Evolutionary conservation across 2,797 vertebrate genomes (phyloP), one percentile per base, ranked within the genome.

Genomic region (Graptemys geographica): DNA sequence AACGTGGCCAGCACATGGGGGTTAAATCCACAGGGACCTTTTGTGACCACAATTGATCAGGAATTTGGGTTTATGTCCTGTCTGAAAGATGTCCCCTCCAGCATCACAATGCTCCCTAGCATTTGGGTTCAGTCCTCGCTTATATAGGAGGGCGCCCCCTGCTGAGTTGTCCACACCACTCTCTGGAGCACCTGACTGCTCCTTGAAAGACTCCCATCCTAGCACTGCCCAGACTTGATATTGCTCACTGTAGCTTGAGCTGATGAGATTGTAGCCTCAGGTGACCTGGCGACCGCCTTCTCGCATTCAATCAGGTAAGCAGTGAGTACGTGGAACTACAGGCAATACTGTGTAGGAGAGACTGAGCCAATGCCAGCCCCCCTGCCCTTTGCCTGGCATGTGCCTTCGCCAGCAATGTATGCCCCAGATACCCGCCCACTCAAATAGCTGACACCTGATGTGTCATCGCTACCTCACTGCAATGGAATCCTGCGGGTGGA

Each of bases 91-190:
- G 62, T 49, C 5, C 18, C 41, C 31, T 47, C 79, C 49, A 84
- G 53, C 8, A 86, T 44, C 55, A 57, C n/a, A n/a, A 25, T 86
- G 47, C 53, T 31, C 41, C 55, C 37, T 79, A 59, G 33, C 81
- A 56, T 92, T 83, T 83, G n/a, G 55, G 49, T 65, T 65, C n/a
- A 86, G 33, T 11, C 13, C 9, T 7, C 5, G 4, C 69, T 90
- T 94, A 53, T 18, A 76, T 47, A 33, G 79, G n/a, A 79, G 52
- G 11, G 27, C 2, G 80, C n/a, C 88, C 80, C 10, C 21, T 41
- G 74, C 33, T 1, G 4, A 83, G 79, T 31, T 52, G n/a, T 37
- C 12, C 12, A 8, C 0, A 0, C 0, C 5, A 79, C 76, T 25
- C 28, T 47, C 33, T 37, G 33, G 56, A 88, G 80, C 81, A 59